Conservation (phyloP, 1,140 invertebrate genomes). For the Drosophila auraria region DNA sequence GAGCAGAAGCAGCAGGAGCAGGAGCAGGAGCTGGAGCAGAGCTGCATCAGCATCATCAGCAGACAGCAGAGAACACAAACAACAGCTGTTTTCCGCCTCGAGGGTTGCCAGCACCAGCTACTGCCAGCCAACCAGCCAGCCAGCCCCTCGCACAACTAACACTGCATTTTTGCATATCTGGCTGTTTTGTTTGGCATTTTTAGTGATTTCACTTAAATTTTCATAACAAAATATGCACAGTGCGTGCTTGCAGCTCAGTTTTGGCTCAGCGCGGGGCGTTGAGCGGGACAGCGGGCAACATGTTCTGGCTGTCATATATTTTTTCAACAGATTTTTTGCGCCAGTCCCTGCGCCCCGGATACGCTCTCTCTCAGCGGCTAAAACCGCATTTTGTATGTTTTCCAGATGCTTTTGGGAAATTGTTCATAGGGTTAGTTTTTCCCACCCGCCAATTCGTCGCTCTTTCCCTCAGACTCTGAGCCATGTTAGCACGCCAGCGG, state of each 20-base stretch:
- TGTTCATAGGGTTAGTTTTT: conserved; percentile 78
- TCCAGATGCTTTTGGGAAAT: conserved; percentile 73
- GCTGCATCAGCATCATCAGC: conserved; percentile 36
- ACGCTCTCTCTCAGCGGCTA: conserved; percentile 63
- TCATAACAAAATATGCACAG: conserved; percentile 80
- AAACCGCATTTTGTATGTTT: conserved; percentile 82
- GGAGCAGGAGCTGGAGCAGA: conserved; percentile 4
- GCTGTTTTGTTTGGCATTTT: conserved; percentile 81
- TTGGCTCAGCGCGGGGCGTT: conserved; percentile 30
- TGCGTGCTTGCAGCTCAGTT: conserved; percentile 73
- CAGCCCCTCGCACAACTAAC: conserved; percentile 11
- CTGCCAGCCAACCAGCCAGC: not conserved
- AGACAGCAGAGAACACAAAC: conserved; percentile 46
- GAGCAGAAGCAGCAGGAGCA: conserved; percentile 9
- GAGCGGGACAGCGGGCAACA: conserved; percentile 16
- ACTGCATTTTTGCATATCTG: conserved; percentile 67
- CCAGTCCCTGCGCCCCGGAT: conserved; percentile 21
- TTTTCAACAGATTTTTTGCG: conserved; percentile 71
- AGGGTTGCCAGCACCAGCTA: conserved; percentile 30
- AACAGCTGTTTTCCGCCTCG: conserved; percentile 64
- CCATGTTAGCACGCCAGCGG: conserved; percentile 38
- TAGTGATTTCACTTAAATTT: conserved; percentile 83
- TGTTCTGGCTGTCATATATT: conserved; percentile 77
- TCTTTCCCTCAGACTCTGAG: conserved; percentile 14
- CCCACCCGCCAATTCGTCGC: conserved; percentile 26